Base-by-base conservation (phyloP, 2,888 invertebrate species). In the Stenoptilia bipunctidactyla region DNA sequence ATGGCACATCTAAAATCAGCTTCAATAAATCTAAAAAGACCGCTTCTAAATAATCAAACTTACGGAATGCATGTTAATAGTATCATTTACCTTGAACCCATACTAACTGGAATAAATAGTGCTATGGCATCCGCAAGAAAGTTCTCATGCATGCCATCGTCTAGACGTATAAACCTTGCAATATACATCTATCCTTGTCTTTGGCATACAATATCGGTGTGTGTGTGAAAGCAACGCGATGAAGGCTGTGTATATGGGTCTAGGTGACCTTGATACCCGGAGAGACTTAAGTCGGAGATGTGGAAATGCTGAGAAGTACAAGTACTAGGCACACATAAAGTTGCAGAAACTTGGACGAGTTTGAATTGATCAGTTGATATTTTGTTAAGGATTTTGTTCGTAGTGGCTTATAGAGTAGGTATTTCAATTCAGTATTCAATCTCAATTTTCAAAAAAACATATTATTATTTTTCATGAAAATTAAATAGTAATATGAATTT, bases 241-340 rank as follows among this genome's bases (percentile, higher is more conserved):
- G 35, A 45, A 55, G 60, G 59, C 57, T 65, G 63, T 61, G 5
- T 5, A 65, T 69, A 67, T 66, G 61, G 60, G 65, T 57, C 58
- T 61, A 60, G 56, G 56, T 66, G 75, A 71, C 76, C 79, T 77
- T 79, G 73, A 76, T 77, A 60, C 66, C 61, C 68, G 66, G 67
- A 67, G 63, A 65, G 63, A 68, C 61, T 57, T 53, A 59, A 61
- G 57, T 53, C 61, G 60, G 65, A 61, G 66, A 60, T 58, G 64
- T 69, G 71, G 72, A 75, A 72, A 69, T 61, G 68, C 62, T 62
- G 50, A 49, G 57, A 55, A 59, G 61, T 77, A 80, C 79, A 55
- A 59, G 61, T 77, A 80, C 79, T 57, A 77, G 76, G 79, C 56
- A 52, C 48, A 44, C 69, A 80, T 65, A 65, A 65, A 56, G 48